Evolutionary conservation across 2,888 invertebrate species (phyloP).

Genomic region (Zygothrica quintamaculata): DNA sequence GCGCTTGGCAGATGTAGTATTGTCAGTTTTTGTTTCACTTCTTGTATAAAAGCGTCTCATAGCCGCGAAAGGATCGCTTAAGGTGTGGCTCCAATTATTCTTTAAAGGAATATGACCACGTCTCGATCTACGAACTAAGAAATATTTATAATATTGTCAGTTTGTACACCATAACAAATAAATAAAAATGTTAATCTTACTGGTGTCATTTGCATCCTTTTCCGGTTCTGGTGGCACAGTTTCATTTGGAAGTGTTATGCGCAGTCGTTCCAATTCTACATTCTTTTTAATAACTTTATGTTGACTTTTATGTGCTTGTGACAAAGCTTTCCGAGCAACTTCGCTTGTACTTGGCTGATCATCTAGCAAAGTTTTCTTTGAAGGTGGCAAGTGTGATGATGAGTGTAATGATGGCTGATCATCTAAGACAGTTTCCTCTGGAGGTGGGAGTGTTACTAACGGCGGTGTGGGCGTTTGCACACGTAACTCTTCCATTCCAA

Average conservation of each 20-base stretch:
- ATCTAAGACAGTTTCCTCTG: not conserved
- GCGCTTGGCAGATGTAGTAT: too few species aligned
- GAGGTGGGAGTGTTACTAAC: not conserved
- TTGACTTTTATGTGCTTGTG: slow-evolving; percentile 24
- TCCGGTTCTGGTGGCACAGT: not conserved
- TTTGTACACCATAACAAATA: not conserved
- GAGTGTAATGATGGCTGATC: slow-evolving; percentile 23
- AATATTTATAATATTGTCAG: not conserved
- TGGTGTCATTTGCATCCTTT: not conserved
- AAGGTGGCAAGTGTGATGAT: not conserved
- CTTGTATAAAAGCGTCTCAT: slow-evolving; percentile 6
- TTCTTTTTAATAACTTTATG: not conserved
- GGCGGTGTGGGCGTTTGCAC: slow-evolving; percentile 8
- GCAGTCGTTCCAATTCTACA: not conserved
- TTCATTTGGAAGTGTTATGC: not conserved
- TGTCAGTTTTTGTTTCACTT: too few species aligned
- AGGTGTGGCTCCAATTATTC: slow-evolving; percentile 36
- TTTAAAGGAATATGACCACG: slow-evolving; percentile 60
- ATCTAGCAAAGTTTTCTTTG: slow-evolving; percentile 1
- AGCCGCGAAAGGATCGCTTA: slow-evolving; percentile 29
- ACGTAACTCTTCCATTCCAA: slow-evolving; percentile 29
- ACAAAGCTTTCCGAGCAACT: slow-evolving; percentile 14
- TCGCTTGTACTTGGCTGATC: slow-evolving; percentile 42
- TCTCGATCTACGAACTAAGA: slow-evolving; percentile 63
- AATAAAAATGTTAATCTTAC: slow-evolving; percentile 22